Conservation (phyloP, 2,113 vertebrate species). For the Podiceps cristatus region DNA sequence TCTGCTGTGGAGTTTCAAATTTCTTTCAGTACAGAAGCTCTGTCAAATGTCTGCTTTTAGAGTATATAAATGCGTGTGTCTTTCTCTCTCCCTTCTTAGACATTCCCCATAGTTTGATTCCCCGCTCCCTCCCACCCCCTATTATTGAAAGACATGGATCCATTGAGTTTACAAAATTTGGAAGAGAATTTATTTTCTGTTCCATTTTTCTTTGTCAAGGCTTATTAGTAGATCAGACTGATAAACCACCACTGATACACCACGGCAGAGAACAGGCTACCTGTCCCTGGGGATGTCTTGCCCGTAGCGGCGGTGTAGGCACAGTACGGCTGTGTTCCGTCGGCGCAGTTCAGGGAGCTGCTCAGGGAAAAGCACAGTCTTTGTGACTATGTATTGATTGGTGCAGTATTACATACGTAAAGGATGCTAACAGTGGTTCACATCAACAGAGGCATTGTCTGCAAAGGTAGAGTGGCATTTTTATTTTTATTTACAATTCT, state of each 20-base stretch:
- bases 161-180: background rate
- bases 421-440: background rate
- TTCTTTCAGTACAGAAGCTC: background rate
- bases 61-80: background rate
- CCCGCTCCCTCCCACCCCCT: rapidly evolving
- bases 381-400: background rate
- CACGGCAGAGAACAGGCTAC: background rate
- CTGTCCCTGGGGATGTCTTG: background rate
- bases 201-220: background rate
- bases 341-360: background rate
- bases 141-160: background rate
- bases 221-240: background rate
- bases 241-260: background rate
- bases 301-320: background rate
- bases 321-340: background rate
- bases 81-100: background rate
- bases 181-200: background rate
- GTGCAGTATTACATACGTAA: rapidly evolving
- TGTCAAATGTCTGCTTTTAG: background rate
- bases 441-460: background rate
- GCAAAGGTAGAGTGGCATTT: background rate
- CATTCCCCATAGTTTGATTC: background rate
- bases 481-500: background rate
- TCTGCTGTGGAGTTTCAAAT: background rate
- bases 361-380: background rate